Base-by-base conservation (phyloP, 1,140 invertebrate genomes). In the Diachasmimorpha longicaudata region DNA sequence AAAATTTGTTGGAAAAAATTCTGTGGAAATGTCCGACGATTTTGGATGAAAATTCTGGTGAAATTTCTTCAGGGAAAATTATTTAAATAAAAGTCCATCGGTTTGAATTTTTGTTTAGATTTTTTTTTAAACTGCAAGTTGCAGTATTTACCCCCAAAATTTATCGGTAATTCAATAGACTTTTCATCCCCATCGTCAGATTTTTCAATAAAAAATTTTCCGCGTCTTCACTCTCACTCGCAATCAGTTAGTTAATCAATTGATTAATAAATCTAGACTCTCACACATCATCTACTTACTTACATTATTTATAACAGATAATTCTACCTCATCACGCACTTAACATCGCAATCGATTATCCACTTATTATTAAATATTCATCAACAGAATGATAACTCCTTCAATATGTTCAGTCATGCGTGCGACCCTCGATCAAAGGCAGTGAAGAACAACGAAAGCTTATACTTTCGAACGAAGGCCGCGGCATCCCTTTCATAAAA, bases 401-500 rank as follows among this genome's bases (percentile, higher is more conserved):
- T 52, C n/a, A 14, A 52, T 2, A 16, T 42, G 72, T 69, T 36
- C 77, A 58, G 68, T 16, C 68, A 70, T 68, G 76, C 77, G 71
- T 55, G 75, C 78, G 79, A 81, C 79, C 82, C 72, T 80, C 84
- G 84, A 80, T 83, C 82, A 83, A 85, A 85, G 80, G 82, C 83
- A 84, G 80, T 83, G 81, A 81, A 83, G 73, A 83, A 80, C 79
- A 81, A 82, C 67, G 55, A 80, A 77, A 82, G 78, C 79, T 77
- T 81, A 76, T 76, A 81, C 84, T 67, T 82, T 84, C 78, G 80
- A 82, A 58, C 81, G 80, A 82, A 82, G 79, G 82, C 72, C 81
- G 79, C 74, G 70, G 70, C 73, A 70, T 75, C 73, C 55, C 58
- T 48, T n/a, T 63, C 37, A 13, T 73, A 0, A 16, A 70, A 39